Conservation (phyloP, 2,888 invertebrate species). For the Brenthis hecate region DNA sequence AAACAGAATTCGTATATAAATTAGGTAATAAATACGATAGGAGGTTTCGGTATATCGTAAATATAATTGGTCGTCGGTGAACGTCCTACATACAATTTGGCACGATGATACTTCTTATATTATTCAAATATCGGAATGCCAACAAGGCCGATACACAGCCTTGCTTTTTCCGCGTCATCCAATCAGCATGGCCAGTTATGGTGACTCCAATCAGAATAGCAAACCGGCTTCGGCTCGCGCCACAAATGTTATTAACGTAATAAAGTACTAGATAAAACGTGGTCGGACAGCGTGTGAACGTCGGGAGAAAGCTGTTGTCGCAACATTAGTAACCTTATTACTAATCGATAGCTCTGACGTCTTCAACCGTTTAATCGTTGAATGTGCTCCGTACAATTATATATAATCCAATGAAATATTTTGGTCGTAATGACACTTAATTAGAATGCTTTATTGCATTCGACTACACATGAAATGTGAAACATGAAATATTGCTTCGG, state of each 20-base stretch:
- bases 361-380: constrained; percentile 46
- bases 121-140: constrained; percentile 61
- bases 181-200: constrained; percentile 71
- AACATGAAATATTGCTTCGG: constrained; percentile 20
- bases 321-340: constrained; percentile 62
- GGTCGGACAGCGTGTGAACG: constrained; percentile 80
- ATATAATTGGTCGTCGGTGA: constrained; percentile 25
- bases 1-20: constrained; percentile 13
- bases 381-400: constrained; percentile 25
- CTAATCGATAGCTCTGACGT: constrained; percentile 58
- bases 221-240: constrained; percentile 75
- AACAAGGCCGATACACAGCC: constrained; percentile 76
- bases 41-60: constrained; percentile 25
- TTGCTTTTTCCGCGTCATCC: constrained; percentile 78
- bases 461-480: constrained; percentile 49
- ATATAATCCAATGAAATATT: constrained; percentile 34
- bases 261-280: constrained; percentile 79
- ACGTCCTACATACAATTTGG: constrained; percentile 27
- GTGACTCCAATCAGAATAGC: constrained; percentile 65
- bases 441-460: constrained; percentile 41
- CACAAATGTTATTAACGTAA: constrained; percentile 76
- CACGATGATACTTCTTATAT: constrained; percentile 32
- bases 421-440: constrained; percentile 28
- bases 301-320: constrained; percentile 75
- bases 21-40: constrained; percentile 15